These are phyloP conservation scores for Dryococelus australis DNA, from an alignment of 2,888 invertebrate genomes.

Conservation along the genomic window DNA sequence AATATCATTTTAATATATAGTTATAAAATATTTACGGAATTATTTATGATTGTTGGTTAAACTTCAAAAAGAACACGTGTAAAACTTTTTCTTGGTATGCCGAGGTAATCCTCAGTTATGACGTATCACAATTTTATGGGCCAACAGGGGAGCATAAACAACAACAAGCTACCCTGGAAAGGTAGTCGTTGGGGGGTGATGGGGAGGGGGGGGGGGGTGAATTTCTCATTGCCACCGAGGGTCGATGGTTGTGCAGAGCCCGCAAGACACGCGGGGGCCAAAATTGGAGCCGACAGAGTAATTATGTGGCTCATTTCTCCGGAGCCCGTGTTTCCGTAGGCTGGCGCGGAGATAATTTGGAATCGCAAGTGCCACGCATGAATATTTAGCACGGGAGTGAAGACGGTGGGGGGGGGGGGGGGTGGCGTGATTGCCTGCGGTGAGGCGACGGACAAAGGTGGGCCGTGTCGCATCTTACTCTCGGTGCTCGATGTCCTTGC, in stretches of 20 bases:
- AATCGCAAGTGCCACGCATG: conserved; percentile 45
- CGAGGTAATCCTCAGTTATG: too few relatives aligned
- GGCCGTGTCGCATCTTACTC: background rate
- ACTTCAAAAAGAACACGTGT: too few relatives aligned
- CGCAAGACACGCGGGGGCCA: conserved; percentile 30
- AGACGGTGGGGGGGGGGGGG: background rate
- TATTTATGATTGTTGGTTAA: too few relatives aligned
- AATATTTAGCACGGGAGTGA: conserved; percentile 46
- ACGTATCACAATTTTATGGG: too few relatives aligned
- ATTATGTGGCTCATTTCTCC: conserved; percentile 47
- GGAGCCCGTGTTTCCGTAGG: conserved; percentile 20
- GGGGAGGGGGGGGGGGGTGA: background rate
- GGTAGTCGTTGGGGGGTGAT: too few relatives aligned
- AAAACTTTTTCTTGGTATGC: too few relatives aligned
- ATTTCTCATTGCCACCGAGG: background rate
- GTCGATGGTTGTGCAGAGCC: background rate
- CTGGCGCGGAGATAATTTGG: conserved; percentile 44
- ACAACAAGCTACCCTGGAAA: too few relatives aligned
- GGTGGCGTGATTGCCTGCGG: background rate
- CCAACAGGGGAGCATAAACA: too few relatives aligned
- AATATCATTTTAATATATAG: too few relatives aligned
- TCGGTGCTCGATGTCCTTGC: too few relatives aligned
- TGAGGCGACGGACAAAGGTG: background rate
- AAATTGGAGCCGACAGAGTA: conserved; percentile 46
- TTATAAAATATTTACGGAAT: too few relatives aligned